Percentiles rank a stretch among this genome's conserved stretches.
These are phyloP conservation scores for Zaprionus davidi DNA, from an alignment of 1,140 invertebrate species.

Conservation along the genomic window DNA sequence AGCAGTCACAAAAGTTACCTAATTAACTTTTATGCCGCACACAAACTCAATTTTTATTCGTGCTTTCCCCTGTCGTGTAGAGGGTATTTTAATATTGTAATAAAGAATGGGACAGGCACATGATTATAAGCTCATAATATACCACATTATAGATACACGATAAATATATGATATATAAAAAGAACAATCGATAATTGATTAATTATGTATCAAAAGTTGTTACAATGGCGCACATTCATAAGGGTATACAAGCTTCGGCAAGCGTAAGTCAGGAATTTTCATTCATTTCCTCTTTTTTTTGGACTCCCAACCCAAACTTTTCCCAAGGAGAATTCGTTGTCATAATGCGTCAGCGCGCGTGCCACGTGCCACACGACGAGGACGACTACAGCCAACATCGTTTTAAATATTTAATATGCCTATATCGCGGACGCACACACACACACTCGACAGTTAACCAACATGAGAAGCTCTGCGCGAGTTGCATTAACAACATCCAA, in stretches of 20 bases:
- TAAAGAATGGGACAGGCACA: background rate
- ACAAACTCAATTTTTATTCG: conserved; percentile 25
- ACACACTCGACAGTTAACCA: conserved; percentile 19
- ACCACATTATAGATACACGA: too few species aligned
- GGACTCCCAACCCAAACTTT: background rate
- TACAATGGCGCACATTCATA: background rate
- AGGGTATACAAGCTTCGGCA: background rate
- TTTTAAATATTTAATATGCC: conserved; percentile 52
- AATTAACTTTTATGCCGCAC: conserved; percentile 48
- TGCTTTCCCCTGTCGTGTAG: background rate
- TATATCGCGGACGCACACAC: conserved; percentile 19
- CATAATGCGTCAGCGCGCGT: conserved; percentile 50
- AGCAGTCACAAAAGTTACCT: conserved; percentile 28
- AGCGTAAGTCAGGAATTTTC: background rate
- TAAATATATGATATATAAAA: too few species aligned
- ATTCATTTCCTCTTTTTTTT: background rate
- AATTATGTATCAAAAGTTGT: background rate
- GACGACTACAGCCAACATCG: conserved; percentile 8
- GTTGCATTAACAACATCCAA: background rate
- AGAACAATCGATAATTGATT: too few species aligned
- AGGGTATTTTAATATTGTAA: background rate
- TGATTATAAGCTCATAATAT: background rate
- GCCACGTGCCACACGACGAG: conserved; percentile 32
- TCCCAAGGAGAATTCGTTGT: conserved; percentile 27
- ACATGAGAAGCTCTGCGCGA: background rate